Evolutionary conservation across 2,888 invertebrate species (phyloP).

Genomic region (Dione juno): DNA sequence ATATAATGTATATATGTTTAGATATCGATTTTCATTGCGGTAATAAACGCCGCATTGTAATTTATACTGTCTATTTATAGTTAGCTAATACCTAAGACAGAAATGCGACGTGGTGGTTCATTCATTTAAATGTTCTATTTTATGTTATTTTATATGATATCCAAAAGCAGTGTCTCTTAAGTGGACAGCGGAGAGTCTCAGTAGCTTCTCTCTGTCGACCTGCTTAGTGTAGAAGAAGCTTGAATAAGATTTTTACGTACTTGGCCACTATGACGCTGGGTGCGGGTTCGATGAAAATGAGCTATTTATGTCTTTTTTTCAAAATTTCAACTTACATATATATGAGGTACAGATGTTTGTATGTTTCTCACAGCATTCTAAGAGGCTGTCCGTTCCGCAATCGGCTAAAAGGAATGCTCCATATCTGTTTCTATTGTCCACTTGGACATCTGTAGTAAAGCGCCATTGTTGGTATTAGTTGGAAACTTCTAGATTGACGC

Average conservation of each 20-base stretch:
- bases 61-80: not conserved
- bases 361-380: not conserved
- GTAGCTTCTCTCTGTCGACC: no score
- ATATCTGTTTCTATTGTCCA: conserved; percentile 8
- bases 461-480: not conserved
- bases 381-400: conserved; percentile 23
- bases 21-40: conserved; percentile 1
- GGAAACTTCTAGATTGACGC: not conserved
- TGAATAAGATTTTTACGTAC: no score
- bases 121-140: no score
- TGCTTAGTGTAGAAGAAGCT: no score
- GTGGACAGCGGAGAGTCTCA: no score
- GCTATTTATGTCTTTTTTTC: not conserved
- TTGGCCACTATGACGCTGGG: no score
- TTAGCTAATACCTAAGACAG: not conserved
- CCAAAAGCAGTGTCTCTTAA: no score
- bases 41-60: conserved; percentile 2
- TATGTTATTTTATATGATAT: no score
- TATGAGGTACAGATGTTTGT: not conserved
- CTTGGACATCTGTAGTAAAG: not conserved
- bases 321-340: not conserved
- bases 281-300: no score
- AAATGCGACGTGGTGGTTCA: not conserved
- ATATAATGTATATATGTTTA: no score
- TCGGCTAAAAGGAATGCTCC: conserved; percentile 32